Evolutionary conservation across 2,113 vertebrate species (phyloP).

Genomic region (Megaceryle maxima): DNA sequence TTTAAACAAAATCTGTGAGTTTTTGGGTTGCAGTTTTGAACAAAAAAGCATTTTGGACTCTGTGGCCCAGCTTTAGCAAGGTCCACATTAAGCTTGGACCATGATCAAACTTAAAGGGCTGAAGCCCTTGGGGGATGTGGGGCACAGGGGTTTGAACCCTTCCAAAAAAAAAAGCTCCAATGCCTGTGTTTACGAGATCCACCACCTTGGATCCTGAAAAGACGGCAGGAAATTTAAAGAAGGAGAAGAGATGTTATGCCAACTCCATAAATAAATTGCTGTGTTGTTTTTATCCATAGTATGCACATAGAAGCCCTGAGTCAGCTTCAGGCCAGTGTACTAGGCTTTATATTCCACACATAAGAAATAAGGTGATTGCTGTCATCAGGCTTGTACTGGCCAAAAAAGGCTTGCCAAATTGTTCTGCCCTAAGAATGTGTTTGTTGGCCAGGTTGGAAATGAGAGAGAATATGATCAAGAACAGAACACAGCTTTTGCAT

Average conservation of each 20-base stretch:
- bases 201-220: background rate
- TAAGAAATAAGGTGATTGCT: slow-evolving; percentile 33
- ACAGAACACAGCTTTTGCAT: background rate
- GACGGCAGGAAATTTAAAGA: background rate
- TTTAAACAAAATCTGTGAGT: background rate
- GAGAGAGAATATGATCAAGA: background rate
- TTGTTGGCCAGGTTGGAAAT: background rate
- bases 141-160: background rate
- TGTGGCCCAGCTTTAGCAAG: background rate
- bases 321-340: background rate
- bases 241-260: background rate
- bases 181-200: background rate
- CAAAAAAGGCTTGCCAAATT: background rate
- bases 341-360: background rate
- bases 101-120: background rate
- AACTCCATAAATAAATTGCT: background rate
- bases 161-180: background rate
- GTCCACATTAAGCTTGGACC: background rate
- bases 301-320: background rate
- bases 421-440: background rate
- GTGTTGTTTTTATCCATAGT: background rate
- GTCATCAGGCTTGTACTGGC: background rate
- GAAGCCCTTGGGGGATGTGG: background rate
- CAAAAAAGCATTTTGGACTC: background rate
- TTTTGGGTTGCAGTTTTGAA: background rate